Base-by-base conservation (phyloP, 1,140 invertebrate species). In the Bombus waltoni region DNA sequence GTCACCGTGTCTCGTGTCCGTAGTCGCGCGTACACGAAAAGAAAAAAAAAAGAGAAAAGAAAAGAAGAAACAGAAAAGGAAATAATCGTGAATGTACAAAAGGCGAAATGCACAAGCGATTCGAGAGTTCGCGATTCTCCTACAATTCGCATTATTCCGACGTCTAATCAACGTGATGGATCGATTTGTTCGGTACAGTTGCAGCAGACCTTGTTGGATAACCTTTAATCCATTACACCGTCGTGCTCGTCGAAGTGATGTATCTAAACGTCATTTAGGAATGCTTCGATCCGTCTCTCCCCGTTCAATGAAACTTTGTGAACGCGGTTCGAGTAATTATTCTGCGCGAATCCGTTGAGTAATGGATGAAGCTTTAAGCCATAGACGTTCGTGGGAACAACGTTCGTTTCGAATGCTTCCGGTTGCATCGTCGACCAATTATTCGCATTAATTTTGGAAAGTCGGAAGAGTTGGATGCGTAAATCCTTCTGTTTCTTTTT, bases 161-260 rank as follows among this genome's bases (percentile, higher is more conserved):
- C 62, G 32, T 71, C 53, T 53, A 79, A 84, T 84, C 76, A 79
- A 71, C 65, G 28, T 88, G 82, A 88, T 88, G 57, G 74, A 89
- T 85, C 87, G 87, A 85, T 88, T 88, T 85, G 76, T 85, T 75
- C 82, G 32, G 44, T 35, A 59, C 10, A 44, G 22, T 57, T 83
- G 53, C 65, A 38, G 40, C 25, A 18, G 74, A 38, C 53, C 65
- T n/a, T 75, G 38, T 74, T 22, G 66, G 66, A 75, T 76, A 59
- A 81, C 47, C 77, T 89, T 72, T 73, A 77, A 85, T 74, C 78
- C 66, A 40, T 88, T 77, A 88, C 59, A 62, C 68, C 72, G 76
- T 74, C 53, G 72, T 68, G 81, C 73, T 70, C 71, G 13, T 28
- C 28, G 15, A 13, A n/a, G 32, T 71, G 62, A 42, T 62, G 42